Evolutionary conservation across 2,797 vertebrate genomes (phyloP).

Genomic region (Numenius phaeopus): DNA sequence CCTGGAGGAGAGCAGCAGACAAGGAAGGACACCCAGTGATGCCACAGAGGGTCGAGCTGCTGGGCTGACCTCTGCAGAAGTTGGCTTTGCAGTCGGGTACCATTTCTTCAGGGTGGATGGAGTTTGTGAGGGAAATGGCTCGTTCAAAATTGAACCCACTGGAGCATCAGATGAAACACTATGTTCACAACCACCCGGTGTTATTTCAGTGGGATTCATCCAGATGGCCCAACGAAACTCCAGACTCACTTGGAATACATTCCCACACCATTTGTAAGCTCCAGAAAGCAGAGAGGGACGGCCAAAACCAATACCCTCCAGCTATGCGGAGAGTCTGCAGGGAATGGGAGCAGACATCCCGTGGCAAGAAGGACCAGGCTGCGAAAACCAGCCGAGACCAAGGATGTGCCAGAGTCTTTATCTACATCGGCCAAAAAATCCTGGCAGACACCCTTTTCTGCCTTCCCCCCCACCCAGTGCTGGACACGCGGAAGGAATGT

Average conservation of each 20-base stretch:
- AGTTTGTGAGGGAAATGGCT: neutral
- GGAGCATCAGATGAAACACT: neutral
- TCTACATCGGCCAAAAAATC: neutral
- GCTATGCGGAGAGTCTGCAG: neutral
- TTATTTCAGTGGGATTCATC: neutral
- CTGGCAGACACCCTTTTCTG: neutral
- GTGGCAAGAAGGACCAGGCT: fast-evolving
- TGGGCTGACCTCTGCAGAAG: neutral
- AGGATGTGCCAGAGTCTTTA: neutral
- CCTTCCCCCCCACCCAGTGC: fast-evolving
- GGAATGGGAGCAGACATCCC: neutral
- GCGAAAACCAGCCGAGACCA: neutral
- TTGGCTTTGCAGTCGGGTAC: neutral
- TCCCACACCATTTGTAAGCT: neutral
- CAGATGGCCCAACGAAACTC: neutral
- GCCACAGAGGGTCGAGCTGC: neutral
- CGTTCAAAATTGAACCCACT: fast-evolving
- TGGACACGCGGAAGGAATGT: neutral
- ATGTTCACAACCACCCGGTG: neutral
- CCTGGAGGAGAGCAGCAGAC: neutral
- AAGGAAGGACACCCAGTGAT: neutral
- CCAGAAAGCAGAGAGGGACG: neutral
- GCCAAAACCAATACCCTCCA: neutral
- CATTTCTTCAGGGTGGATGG: fast-evolving
- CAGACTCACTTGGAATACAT: neutral